Base-by-base conservation (phyloP, 2,797 vertebrate genomes). In the Buceros bicornis region DNA sequence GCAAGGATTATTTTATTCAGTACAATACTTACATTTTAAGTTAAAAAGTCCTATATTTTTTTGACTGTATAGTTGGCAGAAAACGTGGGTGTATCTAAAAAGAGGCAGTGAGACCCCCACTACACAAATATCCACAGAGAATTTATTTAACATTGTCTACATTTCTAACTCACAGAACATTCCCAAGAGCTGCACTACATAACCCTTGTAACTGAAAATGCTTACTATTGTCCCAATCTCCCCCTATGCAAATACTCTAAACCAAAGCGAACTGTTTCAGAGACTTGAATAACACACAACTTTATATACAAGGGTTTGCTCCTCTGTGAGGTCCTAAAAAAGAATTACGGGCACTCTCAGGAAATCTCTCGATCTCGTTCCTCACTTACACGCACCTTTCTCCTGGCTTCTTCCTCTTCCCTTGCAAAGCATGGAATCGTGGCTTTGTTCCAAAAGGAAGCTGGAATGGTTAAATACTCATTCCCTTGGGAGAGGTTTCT, bases 401-500 rank as follows among this genome's bases (percentile, higher is more conserved):
- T 83, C 31, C 53, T 69, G 60, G 40, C 70, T 90, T 76, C 50
- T 67, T 95, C 60, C 45, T 9, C 37, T 86, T 91, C 51, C 26
- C 66, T 79, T 84, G 91, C 54, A 86, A 79, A 90, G 56, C 58
- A 91, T 0, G 5, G 40, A 72, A 51, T 53, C 29, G 45, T 82
- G 91, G 87, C 89, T 89, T 82, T 60, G 64, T 57, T 96, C 87
- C 95, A 91, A 93, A 88, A 86, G 89, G 89, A 97, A 91, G 58
- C 69, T 91, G 79, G 87, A 81, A 81, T 64, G 35, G 50, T 60
- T 90, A 92, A 94, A 90, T 53, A 87, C 50, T 65, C 64, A 65
- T 82, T 94, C 74, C 53, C 67, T 67, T 82, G 67, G 71, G 90
- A 95, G 56, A 88, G 48, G 57, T 71, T 94, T 94, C 43, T 93